phyloP scores from a whole-genome alignment of 2,113 vertebrate species.

The Calidris pygmaea region DNA sequence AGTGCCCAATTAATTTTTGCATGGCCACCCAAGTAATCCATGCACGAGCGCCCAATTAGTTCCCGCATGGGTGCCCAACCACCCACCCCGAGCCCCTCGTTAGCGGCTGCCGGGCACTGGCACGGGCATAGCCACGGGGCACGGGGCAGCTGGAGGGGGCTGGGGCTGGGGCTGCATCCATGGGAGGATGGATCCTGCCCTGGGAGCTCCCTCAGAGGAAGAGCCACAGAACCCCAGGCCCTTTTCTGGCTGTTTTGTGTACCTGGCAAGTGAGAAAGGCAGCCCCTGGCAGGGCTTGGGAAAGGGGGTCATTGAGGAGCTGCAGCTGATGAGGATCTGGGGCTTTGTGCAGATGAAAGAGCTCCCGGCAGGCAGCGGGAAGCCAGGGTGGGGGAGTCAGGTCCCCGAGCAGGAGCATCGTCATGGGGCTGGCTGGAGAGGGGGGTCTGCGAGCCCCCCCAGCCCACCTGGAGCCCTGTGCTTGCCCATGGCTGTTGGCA shows the following conservation, averaged over 20 bases:
- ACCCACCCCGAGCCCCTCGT: not conserved
- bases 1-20: not conserved
- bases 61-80: not conserved
- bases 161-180: not conserved
- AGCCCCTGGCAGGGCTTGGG: not conserved
- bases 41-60: not conserved
- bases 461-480: not conserved
- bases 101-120: not conserved
- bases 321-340: not conserved
- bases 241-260: accelerated
- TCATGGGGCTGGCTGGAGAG: accelerated
- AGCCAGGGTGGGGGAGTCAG: accelerated
- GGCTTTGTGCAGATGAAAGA: not conserved
- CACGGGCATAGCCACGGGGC: accelerated
- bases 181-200: not conserved
- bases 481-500: accelerated
- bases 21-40: not conserved
- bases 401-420: accelerated
- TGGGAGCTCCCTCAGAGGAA: too few species aligned
- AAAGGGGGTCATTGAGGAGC: not conserved
- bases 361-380: not conserved
- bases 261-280: not conserved
- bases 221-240: accelerated
- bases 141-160: not conserved
- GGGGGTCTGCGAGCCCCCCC: not conserved